A percentile compares a stretch with the other conserved stretches of the same genome.
Conservation (phyloP, 2,888 invertebrate genomes). For the Conchocele bisecta region DNA sequence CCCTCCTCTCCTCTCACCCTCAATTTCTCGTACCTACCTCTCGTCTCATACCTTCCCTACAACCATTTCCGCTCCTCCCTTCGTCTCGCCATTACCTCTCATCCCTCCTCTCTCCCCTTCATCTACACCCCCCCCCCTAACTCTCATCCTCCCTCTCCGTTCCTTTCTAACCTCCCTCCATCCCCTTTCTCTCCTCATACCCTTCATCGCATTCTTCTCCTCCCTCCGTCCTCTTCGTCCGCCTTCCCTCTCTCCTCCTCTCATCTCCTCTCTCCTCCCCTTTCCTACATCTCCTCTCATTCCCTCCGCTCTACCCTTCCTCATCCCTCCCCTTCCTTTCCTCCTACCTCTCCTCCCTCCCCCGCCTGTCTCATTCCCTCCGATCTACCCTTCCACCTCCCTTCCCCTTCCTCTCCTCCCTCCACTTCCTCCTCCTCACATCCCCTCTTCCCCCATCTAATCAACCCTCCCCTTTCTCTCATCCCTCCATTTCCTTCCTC, state of each 20-base stretch:
- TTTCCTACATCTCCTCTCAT: not conserved
- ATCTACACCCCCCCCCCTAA: not conserved
- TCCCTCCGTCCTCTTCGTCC: not conserved
- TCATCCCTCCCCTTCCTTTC: not conserved
- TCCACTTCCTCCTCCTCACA: not conserved
- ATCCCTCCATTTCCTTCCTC: not conserved
- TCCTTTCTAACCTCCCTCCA: not conserved
- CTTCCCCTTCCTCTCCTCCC: not conserved
- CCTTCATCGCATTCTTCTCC: not conserved
- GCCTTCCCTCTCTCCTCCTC: not conserved
- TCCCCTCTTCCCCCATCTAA: not conserved
- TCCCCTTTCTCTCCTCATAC: not conserved
- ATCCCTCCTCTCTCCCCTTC: not conserved
- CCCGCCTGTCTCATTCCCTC: not conserved
- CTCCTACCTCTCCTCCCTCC: not conserved
- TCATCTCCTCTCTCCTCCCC: not conserved
- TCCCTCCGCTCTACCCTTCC: not conserved
- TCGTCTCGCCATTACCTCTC: not conserved
- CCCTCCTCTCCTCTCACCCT: not conserved
- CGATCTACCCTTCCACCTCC: not conserved
- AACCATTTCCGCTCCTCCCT: not conserved
- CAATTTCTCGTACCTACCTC: too few relatives aligned
- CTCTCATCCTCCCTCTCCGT: not conserved
- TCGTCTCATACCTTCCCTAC: not conserved
- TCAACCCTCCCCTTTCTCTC: not conserved